Evolutionary conservation across 2,113 vertebrate genomes (phyloP), one percentile per base, ranked within the genome.

Genomic region (Falcunculus frontatus): DNA sequence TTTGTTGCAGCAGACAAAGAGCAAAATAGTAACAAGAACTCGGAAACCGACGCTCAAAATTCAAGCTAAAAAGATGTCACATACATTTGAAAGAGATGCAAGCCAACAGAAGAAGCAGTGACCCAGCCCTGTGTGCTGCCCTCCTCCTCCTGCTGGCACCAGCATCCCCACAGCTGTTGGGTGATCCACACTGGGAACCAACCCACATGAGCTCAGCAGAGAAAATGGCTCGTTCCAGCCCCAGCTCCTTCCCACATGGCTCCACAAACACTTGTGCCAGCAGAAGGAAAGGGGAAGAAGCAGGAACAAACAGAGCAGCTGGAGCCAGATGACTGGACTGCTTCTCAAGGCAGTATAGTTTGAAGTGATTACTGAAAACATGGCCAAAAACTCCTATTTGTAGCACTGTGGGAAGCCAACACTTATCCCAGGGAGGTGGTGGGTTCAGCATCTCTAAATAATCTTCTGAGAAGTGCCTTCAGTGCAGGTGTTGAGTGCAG

Each of bases 241-340:
- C 75, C 65, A 73, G 79, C 46, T 77, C 63, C 76, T 86, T 90
- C 85, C 84, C 83, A 72, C 84, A 75, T 17, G 70, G 90, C 41
- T 84, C 82, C 87, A 86, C 41, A 64, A 92, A 77, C 63, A 50
- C 55, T 86, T 68, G 68, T 80, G 88, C 79, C 90, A 94, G 85
- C 46, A 86, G 64, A 70, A 73, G 75, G 41, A 85, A 89, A 82
- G 35, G 52, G 67, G 53, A 79, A 87, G 69, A 70, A 37, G 46
- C 22, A 84, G 81, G 73, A 91, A 86, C 77, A 87, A 89, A 56
- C 57, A 72, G 72, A 93, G 59, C 90, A 97, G 88, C 88, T 90
- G 95, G 64, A 88, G 46, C 86, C 90, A 95, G 79, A 73, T 5
- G 8, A 88, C 42, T 64, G 74, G 35, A 88, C 13, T 64, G 59